Evolutionary conservation across 2,113 vertebrate genomes (phyloP).

Genomic region (Aphelocoma coerulescens): DNA sequence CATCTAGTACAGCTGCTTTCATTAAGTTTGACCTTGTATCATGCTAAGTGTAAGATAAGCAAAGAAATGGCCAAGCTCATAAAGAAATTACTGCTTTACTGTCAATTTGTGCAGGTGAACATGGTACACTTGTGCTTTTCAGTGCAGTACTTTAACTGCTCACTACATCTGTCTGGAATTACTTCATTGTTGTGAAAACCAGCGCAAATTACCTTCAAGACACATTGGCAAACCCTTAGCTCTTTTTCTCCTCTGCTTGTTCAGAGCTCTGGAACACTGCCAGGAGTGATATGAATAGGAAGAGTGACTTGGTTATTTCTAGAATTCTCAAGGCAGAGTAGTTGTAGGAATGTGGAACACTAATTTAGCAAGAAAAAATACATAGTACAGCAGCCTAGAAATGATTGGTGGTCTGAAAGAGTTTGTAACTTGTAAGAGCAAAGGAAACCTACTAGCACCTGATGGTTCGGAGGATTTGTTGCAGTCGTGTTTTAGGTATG

Average conservation of each 20-base stretch:
- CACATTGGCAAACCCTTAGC: background rate
- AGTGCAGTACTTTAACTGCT: background rate
- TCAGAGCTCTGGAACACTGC: background rate
- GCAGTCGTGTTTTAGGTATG: background rate
- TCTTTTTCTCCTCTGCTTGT: background rate
- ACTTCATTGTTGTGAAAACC: background rate
- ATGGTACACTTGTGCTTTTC: background rate
- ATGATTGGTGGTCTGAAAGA: background rate
- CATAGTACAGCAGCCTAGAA: background rate
- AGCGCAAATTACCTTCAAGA: background rate
- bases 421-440: background rate
- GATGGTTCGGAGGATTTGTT: background rate
- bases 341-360: background rate
- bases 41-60: background rate
- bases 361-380: background rate
- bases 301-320: constrained; percentile 45
- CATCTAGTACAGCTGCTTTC: background rate
- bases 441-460: background rate
- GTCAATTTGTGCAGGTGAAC: background rate
- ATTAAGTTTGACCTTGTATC: background rate
- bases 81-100: background rate
- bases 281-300: constrained; percentile 26
- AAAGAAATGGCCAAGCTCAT: background rate
- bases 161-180: background rate
- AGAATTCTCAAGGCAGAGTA: constrained; percentile 11